phyloP scores from a whole-genome alignment of 2,888 invertebrate genomes.

The Xestia xanthographa region DNA sequence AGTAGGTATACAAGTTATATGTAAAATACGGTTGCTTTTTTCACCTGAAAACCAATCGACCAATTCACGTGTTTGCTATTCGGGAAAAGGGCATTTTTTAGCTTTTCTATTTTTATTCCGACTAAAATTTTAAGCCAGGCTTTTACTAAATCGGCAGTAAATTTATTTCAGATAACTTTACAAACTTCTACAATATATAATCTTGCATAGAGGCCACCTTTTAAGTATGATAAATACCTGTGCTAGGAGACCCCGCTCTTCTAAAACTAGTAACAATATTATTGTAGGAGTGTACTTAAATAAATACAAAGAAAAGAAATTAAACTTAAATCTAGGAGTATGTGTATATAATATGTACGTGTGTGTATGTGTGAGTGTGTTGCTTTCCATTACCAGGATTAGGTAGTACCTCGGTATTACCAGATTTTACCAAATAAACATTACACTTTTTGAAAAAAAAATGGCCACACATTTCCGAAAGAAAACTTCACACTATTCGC shows the following conservation, averaged over 20 bases:
- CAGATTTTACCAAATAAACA: slow-evolving; percentile 1
- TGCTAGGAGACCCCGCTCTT: no score
- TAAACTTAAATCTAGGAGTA: no score
- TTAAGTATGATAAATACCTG: no score
- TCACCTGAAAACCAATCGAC: slow-evolving; percentile 42
- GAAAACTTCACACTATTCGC: slow-evolving; percentile 25
- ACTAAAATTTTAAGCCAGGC: slow-evolving; percentile 3
- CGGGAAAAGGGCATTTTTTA: slow-evolving; percentile 14
- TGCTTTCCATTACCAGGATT: no score
- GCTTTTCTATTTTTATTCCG: slow-evolving; percentile 15
- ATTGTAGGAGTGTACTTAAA: no score
- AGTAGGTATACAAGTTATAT: slow-evolving; percentile 1
- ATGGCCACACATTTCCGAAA: slow-evolving; percentile 1
- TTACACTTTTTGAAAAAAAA: background rate
- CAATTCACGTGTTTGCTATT: slow-evolving; percentile 47
- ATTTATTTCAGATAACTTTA: no score
- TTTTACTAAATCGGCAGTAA: slow-evolving; percentile 3
- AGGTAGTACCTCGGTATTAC: background rate
- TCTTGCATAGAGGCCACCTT: no score
- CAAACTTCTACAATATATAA: no score
- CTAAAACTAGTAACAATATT: no score
- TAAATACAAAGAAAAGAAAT: no score
- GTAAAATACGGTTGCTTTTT: slow-evolving; percentile 26
- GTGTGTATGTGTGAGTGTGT: no score
- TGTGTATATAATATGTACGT: no score